Percentiles rank a stretch among this genome's conserved stretches.
These are phyloP conservation scores for Urophycis tenuis DNA, from an alignment of 2,797 vertebrate species.

Conservation along the genomic window DNA sequence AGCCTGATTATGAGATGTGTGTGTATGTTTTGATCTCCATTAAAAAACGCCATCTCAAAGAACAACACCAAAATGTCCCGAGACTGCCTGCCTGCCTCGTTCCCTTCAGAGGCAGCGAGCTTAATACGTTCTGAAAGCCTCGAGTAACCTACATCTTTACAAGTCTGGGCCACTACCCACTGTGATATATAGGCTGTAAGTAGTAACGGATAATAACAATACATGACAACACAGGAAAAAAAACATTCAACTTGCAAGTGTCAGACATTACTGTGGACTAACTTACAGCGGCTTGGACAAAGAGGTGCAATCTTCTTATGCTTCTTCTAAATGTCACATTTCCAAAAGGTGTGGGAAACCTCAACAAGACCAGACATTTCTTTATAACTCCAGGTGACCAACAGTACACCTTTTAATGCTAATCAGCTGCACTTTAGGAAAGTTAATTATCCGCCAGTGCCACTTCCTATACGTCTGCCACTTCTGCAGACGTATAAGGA, in stretches of 20 bases:
- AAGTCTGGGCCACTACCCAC: slow-evolving; percentile 31
- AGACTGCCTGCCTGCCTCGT: slow-evolving; percentile 32
- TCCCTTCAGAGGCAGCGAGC: slow-evolving; percentile 8
- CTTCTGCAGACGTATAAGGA: not conserved
- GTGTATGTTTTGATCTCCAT: slow-evolving; percentile 59
- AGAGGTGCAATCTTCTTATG: not conserved
- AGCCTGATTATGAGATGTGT: slow-evolving; percentile 47
- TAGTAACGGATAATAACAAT: not conserved
- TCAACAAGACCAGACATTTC: not conserved
- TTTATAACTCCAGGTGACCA: not conserved
- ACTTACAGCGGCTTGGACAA: not conserved
- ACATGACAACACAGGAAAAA: slow-evolving; percentile 14
- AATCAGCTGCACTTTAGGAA: not conserved
- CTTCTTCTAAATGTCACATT: not conserved
- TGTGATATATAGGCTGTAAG: not conserved
- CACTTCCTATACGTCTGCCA: not conserved
- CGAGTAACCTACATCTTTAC: slow-evolving; percentile 55
- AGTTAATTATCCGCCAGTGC: not conserved
- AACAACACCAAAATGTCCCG: slow-evolving; percentile 31
- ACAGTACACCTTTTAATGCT: not conserved
- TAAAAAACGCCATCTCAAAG: slow-evolving; percentile 53
- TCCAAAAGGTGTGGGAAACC: not conserved
- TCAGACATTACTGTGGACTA: not conserved
- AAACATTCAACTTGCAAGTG: not conserved
- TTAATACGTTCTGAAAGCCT: slow-evolving; percentile 55